These are phyloP conservation scores for Vipera latastei DNA, from an alignment of 2,797 vertebrate species.

Conservation along the genomic window DNA sequence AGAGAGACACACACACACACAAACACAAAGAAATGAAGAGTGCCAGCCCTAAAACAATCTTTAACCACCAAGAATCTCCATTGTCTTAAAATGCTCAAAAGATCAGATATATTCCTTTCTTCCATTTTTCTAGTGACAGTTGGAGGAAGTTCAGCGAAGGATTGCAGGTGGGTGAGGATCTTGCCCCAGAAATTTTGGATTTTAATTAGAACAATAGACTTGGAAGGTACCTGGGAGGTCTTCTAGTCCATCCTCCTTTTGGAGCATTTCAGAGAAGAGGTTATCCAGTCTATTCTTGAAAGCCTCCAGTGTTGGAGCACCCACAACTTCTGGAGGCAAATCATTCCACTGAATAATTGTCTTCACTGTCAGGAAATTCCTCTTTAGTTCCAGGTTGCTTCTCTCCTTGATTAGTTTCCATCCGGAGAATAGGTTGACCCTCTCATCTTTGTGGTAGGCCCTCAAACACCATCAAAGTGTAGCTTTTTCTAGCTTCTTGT, in stretches of 20 bases:
- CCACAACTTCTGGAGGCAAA: neutral
- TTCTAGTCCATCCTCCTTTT: neutral
- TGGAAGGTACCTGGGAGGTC: neutral
- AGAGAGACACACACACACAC: neutral
- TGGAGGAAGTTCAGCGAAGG: neutral
- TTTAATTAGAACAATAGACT: neutral
- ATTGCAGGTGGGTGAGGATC: neutral
- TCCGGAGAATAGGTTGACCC: neutral
- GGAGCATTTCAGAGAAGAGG: neutral
- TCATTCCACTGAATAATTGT: neutral
- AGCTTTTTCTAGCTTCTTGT: neutral
- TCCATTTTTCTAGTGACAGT: neutral
- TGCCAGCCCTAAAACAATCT: neutral
- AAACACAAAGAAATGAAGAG: neutral
- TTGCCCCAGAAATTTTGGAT: neutral
- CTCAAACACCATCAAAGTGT: neutral
- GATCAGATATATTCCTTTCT: neutral
- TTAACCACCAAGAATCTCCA: neutral
- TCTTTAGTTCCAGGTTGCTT: neutral
- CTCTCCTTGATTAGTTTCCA: neutral
- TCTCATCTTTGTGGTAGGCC: too few relatives aligned
- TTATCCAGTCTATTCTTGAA: too few relatives aligned
- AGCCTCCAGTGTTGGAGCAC: neutral
- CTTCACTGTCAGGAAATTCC: neutral
- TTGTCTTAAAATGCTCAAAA: neutral